Percentiles rank a stretch among this genome's conserved stretches.
Evolutionary conservation across 2,888 invertebrate species (phyloP).

Genomic region (Lasioglossum morio): DNA sequence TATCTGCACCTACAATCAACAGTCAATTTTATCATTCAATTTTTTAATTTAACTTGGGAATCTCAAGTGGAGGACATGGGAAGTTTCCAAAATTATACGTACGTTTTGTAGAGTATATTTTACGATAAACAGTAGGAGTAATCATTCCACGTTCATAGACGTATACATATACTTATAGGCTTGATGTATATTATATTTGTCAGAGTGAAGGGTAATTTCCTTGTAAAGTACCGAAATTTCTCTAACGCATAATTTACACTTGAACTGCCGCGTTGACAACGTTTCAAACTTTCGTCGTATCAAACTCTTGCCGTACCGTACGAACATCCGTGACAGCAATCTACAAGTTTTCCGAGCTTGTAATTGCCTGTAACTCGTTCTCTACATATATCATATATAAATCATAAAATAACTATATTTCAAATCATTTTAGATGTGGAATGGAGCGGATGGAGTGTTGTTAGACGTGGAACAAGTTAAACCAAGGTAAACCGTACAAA

Average conservation of each 20-base stretch:
- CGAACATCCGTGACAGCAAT: neutral
- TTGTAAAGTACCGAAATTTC: neutral
- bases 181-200: neutral
- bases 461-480: neutral
- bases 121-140: neutral
- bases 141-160: neutral
- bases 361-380: neutral
- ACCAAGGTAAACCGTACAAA: neutral
- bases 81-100: neutral
- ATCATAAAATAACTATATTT: neutral
- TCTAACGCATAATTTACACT: neutral
- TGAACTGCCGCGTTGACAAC: neutral
- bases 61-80: neutral
- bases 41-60: neutral
- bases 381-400: neutral
- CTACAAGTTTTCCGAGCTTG: neutral
- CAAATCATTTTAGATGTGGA: neutral
- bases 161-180: neutral
- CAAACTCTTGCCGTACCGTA: neutral
- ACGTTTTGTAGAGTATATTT: neutral
- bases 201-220: neutral
- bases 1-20: too few species aligned
- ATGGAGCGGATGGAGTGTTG: neutral
- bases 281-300: neutral
- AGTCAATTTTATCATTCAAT: too few species aligned